A percentile compares a stretch with the other conserved stretches of the same genome.
Evolutionary conservation across 2,888 invertebrate species (phyloP).

Genomic region (Notocelia uddmanniana): DNA sequence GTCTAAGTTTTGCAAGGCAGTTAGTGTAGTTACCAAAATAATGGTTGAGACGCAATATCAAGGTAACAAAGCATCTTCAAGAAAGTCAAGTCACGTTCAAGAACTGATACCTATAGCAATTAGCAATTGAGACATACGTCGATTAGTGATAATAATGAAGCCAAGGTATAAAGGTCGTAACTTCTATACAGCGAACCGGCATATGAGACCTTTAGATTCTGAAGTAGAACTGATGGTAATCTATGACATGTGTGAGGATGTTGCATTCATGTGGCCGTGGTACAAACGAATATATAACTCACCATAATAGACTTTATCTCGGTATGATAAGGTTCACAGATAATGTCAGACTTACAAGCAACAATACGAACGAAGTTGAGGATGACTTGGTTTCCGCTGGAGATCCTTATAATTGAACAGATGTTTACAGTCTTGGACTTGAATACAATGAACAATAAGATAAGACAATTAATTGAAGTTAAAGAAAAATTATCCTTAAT

Average conservation of each 20-base stretch:
- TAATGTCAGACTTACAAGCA: not conserved
- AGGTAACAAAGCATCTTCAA: slow-evolving; percentile 23
- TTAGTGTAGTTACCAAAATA: not conserved
- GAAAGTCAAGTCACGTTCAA: slow-evolving; percentile 31
- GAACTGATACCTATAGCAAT: slow-evolving; percentile 33
- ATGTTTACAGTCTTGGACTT: slow-evolving; percentile 15
- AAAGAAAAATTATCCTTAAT: not conserved
- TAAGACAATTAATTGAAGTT: not conserved
- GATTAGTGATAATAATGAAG: slow-evolving; percentile 31
- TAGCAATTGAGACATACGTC: slow-evolving; percentile 42
- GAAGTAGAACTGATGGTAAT: slow-evolving; percentile 56
- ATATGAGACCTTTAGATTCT: slow-evolving; percentile 9
- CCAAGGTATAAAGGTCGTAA: not conserved
- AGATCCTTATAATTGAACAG: slow-evolving; percentile 27
- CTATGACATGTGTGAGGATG: slow-evolving; percentile 66
- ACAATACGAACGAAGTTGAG: slow-evolving; percentile 36
- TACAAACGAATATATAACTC: not conserved
- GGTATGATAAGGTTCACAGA: not conserved
- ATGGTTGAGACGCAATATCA: slow-evolving; percentile 4
- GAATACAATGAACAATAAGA: slow-evolving; percentile 21
- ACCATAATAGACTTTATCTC: not conserved
- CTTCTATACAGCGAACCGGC: not conserved
- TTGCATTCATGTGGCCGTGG: slow-evolving; percentile 60
- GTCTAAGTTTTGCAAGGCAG: not conserved
- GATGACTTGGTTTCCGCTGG: slow-evolving; percentile 32